Base-by-base conservation (phyloP, 2,797 vertebrate genomes). In the Sciurus carolinensis region DNA sequence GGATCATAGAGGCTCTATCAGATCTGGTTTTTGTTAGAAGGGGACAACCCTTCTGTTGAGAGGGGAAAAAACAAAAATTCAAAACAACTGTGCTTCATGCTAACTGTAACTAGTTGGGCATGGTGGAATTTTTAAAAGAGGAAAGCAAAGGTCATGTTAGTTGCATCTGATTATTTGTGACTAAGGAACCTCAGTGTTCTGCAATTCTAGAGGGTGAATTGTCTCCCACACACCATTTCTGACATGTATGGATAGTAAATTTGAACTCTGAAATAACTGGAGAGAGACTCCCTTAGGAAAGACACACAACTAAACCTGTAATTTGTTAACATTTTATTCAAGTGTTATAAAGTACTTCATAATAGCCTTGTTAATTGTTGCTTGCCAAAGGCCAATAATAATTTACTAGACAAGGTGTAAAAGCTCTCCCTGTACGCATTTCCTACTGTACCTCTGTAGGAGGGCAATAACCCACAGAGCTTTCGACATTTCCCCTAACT, bases 281-380 rank as follows among this genome's bases (percentile, higher is more conserved):
- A 90, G 59, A 96, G 73, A 90, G 2, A 44, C 17, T 71, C 24
- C 30, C 66, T 85, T 69, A 80, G 62, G 81, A 86, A 71, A 92
- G 10, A 77, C n/a, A 77, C 24, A 64, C 11, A 89, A 67, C 81
- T 71, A 62, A 11, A 89, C 36, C 28, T 92, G 42, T 80, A 84
- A 86, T 87, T 88, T 88, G 86, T 64, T 86, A 83, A 73, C 73
- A 57, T 87, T 90, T 83, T 67, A 64, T 93, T 80, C 50, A 90
- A 76, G 36, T 69, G 15, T 11, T 79, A 76, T 50, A 86, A 94
- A 91, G n/a, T 92, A n/a, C n/a, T 90, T 77, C 18, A 0, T 62
- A 80, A 81, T 26, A 82, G 33, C 20, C 54, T 86, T 88, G 26
- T 77, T 93, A 86, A 86, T 83, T 94, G 95, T 62, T 69, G 15